Conservation (phyloP, 2,888 invertebrate species). For the Atherix ibis region DNA sequence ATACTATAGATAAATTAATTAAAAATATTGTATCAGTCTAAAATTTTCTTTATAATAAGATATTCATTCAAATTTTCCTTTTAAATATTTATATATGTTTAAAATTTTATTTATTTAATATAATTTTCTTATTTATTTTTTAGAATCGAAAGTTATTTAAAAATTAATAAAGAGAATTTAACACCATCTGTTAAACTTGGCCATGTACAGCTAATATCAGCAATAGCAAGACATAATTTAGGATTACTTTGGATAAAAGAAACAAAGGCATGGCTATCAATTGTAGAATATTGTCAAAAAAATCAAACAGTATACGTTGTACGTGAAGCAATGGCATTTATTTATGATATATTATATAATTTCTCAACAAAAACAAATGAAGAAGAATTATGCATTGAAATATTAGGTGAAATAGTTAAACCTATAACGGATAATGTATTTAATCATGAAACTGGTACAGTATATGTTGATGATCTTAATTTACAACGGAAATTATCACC, state of each 20-base stretch:
- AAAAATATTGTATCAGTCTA: too few species aligned
- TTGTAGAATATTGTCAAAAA: constrained; percentile 44
- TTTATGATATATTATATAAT: constrained; percentile 42
- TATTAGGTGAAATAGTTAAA: constrained; percentile 39
- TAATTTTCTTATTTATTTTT: constrained; percentile 3
- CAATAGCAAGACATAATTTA: constrained; percentile 42
- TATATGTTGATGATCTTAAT: constrained; percentile 35
- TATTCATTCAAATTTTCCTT: too few species aligned
- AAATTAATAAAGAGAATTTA: constrained; percentile 19
- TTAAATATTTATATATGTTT: too few species aligned
- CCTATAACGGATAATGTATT: constrained; percentile 42
- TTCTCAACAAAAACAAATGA: constrained; percentile 32
- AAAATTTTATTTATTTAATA: not conserved
- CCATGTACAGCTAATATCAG: constrained; percentile 44
- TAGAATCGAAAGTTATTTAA: constrained; percentile 19
- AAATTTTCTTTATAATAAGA: too few species aligned
- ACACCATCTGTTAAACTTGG: constrained; percentile 50
- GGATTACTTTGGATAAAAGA: constrained; percentile 51
- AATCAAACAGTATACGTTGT: constrained; percentile 57
- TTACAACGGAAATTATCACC: constrained; percentile 39
- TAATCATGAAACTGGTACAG: constrained; percentile 21
- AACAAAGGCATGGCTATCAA: constrained; percentile 45
- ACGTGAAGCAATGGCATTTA: constrained; percentile 47
- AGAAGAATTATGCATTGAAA: constrained; percentile 37
- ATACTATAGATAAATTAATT: too few species aligned